Evolutionary conservation across 2,797 vertebrate species (phyloP).

Genomic region (Neoniphon sammara): DNA sequence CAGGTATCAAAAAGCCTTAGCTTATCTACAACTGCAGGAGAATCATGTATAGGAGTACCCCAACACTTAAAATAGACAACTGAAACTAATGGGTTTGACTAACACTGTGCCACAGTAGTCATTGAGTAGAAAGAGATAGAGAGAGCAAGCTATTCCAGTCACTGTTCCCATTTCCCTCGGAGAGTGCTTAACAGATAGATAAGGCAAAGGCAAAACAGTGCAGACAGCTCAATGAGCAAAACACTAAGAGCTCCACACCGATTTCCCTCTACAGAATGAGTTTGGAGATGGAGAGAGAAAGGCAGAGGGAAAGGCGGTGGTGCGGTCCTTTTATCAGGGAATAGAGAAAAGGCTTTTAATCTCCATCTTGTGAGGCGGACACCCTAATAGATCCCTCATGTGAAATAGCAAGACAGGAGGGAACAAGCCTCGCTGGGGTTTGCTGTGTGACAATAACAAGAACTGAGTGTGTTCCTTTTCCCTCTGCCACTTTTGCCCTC

Average conservation of each 20-base stretch:
- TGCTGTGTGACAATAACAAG: slow-evolving; percentile 29
- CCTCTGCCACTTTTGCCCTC: slow-evolving; percentile 42
- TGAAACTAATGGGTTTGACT: slow-evolving; percentile 17
- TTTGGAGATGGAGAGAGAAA: background rate
- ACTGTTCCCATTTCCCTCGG: background rate
- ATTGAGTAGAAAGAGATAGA: slow-evolving; percentile 15
- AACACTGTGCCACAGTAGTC: slow-evolving; percentile 1
- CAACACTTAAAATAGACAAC: slow-evolving; percentile 1
- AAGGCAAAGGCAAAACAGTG: slow-evolving; percentile 20
- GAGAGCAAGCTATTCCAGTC: background rate
- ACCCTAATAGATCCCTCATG: slow-evolving; percentile 34
- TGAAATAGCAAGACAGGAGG: background rate
- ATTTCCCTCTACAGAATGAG: slow-evolving; percentile 1
- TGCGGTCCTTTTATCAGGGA: slow-evolving; percentile 28
- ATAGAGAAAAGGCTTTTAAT: slow-evolving; percentile 34
- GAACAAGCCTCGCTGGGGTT: background rate
- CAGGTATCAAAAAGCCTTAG: too few species aligned
- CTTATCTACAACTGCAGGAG: background rate
- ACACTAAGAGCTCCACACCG: slow-evolving; percentile 12
- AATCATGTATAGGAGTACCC: background rate
- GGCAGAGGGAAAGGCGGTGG: background rate
- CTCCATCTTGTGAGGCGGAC: slow-evolving; percentile 40
- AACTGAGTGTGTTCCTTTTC: slow-evolving; percentile 17
- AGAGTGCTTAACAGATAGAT: slow-evolving; percentile 7
- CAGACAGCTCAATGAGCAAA: slow-evolving; percentile 41